These are phyloP conservation scores for Leptinotarsa texana DNA, from an alignment of 1,140 invertebrate species.

Conservation along the genomic window DNA sequence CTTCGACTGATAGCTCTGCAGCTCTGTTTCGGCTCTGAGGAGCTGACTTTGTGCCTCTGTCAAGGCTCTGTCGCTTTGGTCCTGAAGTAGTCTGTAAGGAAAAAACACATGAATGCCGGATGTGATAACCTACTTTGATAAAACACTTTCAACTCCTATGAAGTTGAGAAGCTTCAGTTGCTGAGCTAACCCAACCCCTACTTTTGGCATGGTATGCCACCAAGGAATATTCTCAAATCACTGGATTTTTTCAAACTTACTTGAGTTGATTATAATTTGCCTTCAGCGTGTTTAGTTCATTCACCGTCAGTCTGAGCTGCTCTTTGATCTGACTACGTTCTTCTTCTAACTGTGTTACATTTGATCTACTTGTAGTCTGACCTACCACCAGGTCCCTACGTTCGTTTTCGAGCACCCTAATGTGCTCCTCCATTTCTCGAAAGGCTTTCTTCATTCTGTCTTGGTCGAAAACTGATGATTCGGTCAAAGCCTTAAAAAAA, in stretches of 20 bases:
- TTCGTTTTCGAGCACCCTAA: slow-evolving; percentile 50
- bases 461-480: slow-evolving; percentile 33
- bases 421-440: slow-evolving; percentile 48
- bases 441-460: slow-evolving; percentile 41
- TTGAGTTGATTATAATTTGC: slow-evolving; percentile 51
- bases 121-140: no score
- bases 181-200: no score
- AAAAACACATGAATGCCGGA: no score
- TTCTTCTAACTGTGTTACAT: slow-evolving; percentile 50
- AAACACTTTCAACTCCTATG: no score
- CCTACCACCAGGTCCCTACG: slow-evolving; percentile 46
- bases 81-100: slow-evolving; percentile 50
- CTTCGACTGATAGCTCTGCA: slow-evolving; percentile 44
- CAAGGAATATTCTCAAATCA: no score
- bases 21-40: slow-evolving; percentile 46
- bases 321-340: slow-evolving; percentile 46
- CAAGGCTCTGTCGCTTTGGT: slow-evolving; percentile 53
- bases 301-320: slow-evolving; percentile 43
- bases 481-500: slow-evolving; percentile 21
- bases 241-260: slow-evolving; percentile 30
- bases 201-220: no score
- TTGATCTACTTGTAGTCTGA: slow-evolving; percentile 46
- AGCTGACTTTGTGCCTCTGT: slow-evolving; percentile 50
- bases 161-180: no score
- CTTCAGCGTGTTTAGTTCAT: slow-evolving; percentile 48